Evolutionary conservation across 2,113 vertebrate genomes (phyloP).

Genomic region (Ibidorhyncha struthersii): DNA sequence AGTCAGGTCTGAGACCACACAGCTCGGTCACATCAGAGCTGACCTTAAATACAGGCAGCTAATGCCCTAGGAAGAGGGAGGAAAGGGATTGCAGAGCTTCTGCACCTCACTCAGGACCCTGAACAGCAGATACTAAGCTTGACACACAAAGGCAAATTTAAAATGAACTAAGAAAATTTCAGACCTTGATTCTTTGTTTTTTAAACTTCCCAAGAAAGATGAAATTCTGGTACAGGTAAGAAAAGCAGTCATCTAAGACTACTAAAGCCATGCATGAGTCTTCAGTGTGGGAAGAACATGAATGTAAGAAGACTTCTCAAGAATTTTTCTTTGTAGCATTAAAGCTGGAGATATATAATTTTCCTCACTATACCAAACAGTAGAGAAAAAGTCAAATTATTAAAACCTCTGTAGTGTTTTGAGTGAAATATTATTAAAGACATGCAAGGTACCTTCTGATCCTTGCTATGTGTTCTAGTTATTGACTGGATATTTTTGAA

Average conservation of each 20-base stretch:
- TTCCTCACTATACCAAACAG: not conserved
- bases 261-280: not conserved
- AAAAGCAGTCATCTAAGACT: not conserved
- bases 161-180: not conserved
- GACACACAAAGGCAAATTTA: not conserved
- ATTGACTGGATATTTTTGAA: not conserved
- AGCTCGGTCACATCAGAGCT: not conserved
- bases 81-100: not conserved
- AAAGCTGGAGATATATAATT: not conserved
- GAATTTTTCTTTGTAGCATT: not conserved
- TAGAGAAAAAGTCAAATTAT: not conserved
- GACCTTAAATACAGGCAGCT: not conserved
- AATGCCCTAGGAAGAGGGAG: not conserved
- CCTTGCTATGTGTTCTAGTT: not conserved
- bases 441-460: not conserved
- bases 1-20: not conserved
- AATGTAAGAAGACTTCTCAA: not conserved
- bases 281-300: not conserved
- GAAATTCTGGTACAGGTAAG: not conserved
- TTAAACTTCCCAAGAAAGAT: not conserved
- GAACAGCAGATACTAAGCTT: not conserved
- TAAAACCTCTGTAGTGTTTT: not conserved
- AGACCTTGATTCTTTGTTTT: not conserved
- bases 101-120: not conserved
- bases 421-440: not conserved